A percentile compares a stretch with the other conserved stretches of the same genome.
These are phyloP conservation scores for Butorides virescens DNA, from an alignment of 2,113 vertebrate species.

Conservation along the genomic window DNA sequence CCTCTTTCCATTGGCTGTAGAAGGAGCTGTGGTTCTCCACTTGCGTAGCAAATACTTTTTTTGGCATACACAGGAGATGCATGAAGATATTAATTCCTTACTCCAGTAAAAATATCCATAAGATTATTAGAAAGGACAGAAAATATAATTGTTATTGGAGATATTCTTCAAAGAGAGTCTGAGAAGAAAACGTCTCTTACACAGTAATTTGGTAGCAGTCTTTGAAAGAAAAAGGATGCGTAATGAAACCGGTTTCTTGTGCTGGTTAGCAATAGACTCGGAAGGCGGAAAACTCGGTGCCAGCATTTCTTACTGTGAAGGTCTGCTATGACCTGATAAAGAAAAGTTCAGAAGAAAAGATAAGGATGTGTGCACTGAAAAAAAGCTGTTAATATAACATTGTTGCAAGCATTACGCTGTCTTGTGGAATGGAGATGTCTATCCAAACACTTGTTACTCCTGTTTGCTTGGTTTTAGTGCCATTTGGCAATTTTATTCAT, in stretches of 20 bases:
- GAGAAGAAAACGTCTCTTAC: background rate
- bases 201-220: background rate
- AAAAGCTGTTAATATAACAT: background rate
- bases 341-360: background rate
- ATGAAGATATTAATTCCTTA: background rate
- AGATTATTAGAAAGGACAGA: background rate
- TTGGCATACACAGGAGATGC: background rate
- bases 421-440: background rate
- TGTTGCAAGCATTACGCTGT: background rate
- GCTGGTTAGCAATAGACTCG: background rate
- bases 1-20: background rate
- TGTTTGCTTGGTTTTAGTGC: background rate
- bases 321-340: slow-evolving; percentile 48
- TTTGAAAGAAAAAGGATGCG: background rate
- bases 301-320: background rate
- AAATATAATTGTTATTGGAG: background rate
- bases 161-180: background rate
- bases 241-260: background rate
- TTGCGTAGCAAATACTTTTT: background rate
- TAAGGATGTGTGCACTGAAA: background rate
- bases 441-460: background rate
- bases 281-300: background rate
- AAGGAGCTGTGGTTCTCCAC: background rate
- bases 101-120: background rate
- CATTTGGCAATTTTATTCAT: background rate